Evolutionary conservation across 2,888 invertebrate species (phyloP), one percentile per base, ranked within the genome.

Genomic region (Drosophila crucigera): DNA sequence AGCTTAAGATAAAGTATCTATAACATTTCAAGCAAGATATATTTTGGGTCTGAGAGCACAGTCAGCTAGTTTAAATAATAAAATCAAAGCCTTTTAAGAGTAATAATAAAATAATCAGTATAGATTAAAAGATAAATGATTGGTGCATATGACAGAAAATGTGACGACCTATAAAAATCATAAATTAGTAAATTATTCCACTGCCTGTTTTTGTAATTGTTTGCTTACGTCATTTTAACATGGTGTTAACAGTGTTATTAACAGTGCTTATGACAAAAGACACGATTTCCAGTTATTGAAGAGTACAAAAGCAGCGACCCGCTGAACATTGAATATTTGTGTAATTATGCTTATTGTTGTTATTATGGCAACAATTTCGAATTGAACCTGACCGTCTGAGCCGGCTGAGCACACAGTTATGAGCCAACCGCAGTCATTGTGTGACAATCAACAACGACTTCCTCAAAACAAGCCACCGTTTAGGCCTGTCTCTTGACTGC

Each of bases 301-400:
- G 78, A 33, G 79, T 43, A 79, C 59, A 52, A 54, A 41, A 19
- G 5, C n/a, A 72, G 64, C 78, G 79, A 54, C 65, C 41, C 22
- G 54, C 19, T 65, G 37, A 28, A 14, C 50, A 47, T 65, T 67
- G 22, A 22, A 39, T 30, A 37, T 31, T 28, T 11, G n/a, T 33
- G 71, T 67, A 59, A 69, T 78, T 73, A 73, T 78, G 61, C 39
- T 41, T 25, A 11, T 52, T 70, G 55, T 41, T 59, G 41, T 37
- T 70, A 73, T 73, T 77, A 71, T 75, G 75, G 31, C 62, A 69
- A 80, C 75, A 78, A 69, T 72, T 76, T 78, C 33, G 33, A 76
- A 76, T 76, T 78, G 82, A 76, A 82, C 73, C 78, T 82, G 83
- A 86, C 84, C 86, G 79, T 80, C 80, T 68, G 43, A 56, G 71